Evolutionary conservation across 30 jellyfish, hydroid and myxozoan species (phyloP), one percentile per base, ranked within the genome.

Genomic region (Hydractinia echinata): DNA sequence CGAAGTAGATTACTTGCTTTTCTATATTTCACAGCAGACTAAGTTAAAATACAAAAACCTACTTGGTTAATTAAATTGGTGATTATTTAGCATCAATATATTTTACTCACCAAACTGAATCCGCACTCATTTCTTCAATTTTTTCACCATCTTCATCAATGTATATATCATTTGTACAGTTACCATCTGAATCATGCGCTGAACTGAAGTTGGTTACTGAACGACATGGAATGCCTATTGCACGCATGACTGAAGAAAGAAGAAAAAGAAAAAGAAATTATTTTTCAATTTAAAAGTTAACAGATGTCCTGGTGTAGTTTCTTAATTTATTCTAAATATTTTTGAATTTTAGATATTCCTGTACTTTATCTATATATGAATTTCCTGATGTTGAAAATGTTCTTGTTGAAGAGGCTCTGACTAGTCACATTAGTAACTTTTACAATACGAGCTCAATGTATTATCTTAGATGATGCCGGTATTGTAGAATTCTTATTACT

Each of bases 141-240:
- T 66, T 66, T 10, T 88, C 83, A 10, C 96, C 96, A 5, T 93
- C 95, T 48, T 88, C 94, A 72, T 93, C 95, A 76, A 83, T 19
- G 55, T 79, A 93, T 52, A 81, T 66, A 60, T 93, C 99, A 52
- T 84, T 81, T 60, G 91, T 82, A 14, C 85, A 58, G 72, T 88
- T 88, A 7, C 73, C 87, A 83, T 88, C 82, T 11, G 96, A 89
- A 66, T 93, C 99, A 77, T 93, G 99, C 9, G 99, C 99, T n/a
- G 99, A 93, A 64, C 79, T 81, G 88, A 83, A 93, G 64, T 93
- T 93, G 54, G 99, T 93, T 19, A 93, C 96, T 13, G 96, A 70
- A 10, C 99, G 90, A 64, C 95, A 82, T 6, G 99, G 99, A 39
- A 93, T 88, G 0, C 99, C 99, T 48, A 93, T 82, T 13, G 95